Percentiles rank a stretch among this genome's conserved stretches.
Evolutionary conservation across 1,140 invertebrate genomes (phyloP).

Genomic region (Idris sp.): DNA sequence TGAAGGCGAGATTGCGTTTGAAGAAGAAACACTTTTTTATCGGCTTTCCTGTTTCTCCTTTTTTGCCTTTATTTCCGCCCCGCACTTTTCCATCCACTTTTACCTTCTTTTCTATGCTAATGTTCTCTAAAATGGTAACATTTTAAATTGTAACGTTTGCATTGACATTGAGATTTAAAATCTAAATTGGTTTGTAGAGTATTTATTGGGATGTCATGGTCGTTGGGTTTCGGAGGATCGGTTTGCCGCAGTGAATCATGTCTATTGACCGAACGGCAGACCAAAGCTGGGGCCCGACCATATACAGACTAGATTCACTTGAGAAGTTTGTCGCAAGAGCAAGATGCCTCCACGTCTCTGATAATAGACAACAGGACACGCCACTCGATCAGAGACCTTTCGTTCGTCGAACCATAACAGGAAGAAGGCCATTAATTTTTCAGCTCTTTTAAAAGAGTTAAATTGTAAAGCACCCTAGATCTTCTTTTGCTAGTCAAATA

Average conservation of each 20-base stretch:
- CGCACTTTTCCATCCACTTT: slow-evolving; percentile 38
- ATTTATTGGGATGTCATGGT: too few relatives aligned
- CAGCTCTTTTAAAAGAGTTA: slow-evolving; percentile 5
- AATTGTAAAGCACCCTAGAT: too few relatives aligned
- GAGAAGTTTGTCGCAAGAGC: slow-evolving; percentile 56
- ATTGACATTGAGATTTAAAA: too few relatives aligned
- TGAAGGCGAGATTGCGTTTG: slow-evolving; percentile 64
- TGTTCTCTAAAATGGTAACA: slow-evolving; percentile 11
- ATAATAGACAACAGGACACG: slow-evolving; percentile 50
- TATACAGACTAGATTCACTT: slow-evolving; percentile 74
- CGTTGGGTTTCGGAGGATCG: too few relatives aligned
- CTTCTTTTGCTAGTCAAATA: too few relatives aligned
- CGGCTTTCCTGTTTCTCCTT: slow-evolving; percentile 44
- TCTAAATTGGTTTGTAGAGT: too few relatives aligned
- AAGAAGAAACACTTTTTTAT: slow-evolving; percentile 61
- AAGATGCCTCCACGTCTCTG: slow-evolving; percentile 28
- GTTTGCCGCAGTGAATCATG: slow-evolving; percentile 68
- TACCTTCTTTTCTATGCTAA: slow-evolving; percentile 28
- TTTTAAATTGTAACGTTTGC: too few relatives aligned
- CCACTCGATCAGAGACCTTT: slow-evolving; percentile 50
- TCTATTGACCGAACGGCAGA: slow-evolving; percentile 71
- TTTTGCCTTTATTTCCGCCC: slow-evolving; percentile 36
- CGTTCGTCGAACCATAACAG: slow-evolving; percentile 59
- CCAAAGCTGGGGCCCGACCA: slow-evolving; percentile 68
- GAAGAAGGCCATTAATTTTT: slow-evolving; percentile 54